These are phyloP conservation scores for Heteropelma amictum DNA, from an alignment of 2,888 invertebrate genomes.

Conservation along the genomic window DNA sequence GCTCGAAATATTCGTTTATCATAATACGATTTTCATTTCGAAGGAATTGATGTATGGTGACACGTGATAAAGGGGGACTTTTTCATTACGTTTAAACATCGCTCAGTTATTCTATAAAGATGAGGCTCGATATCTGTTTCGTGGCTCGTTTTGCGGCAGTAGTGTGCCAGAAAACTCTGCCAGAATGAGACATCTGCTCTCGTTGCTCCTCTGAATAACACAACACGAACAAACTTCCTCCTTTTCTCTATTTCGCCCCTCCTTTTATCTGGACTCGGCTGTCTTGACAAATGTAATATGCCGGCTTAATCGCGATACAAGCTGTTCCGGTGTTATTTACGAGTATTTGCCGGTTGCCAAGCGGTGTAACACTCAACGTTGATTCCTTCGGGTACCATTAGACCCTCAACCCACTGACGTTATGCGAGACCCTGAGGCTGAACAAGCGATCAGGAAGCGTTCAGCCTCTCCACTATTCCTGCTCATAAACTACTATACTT, in stretches of 20 bases:
- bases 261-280: slow-evolving; percentile 35
- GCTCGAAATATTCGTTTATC: background rate
- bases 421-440: slow-evolving; percentile 25
- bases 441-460: slow-evolving; percentile 46
- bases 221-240: slow-evolving; percentile 53
- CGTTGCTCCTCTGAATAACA: slow-evolving; percentile 69
- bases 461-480: slow-evolving; percentile 38
- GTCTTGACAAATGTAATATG: slow-evolving; percentile 76
- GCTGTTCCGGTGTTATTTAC: slow-evolving; percentile 68
- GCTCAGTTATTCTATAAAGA: slow-evolving; percentile 21
- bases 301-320: slow-evolving; percentile 75
- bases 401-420: slow-evolving; percentile 31
- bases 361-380: slow-evolving; percentile 63
- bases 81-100: slow-evolving; percentile 22
- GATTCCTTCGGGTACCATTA: slow-evolving; percentile 59
- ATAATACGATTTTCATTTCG: background rate
- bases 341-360: slow-evolving; percentile 66
- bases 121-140: slow-evolving; percentile 40
- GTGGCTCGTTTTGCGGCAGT: slow-evolving; percentile 49
- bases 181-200: slow-evolving; percentile 74
- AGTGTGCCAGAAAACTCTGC: slow-evolving; percentile 73
- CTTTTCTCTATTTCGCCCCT: background rate
- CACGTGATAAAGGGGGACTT: slow-evolving; percentile 21
- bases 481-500: slow-evolving; percentile 48
- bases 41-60: background rate